Evolutionary conservation across 2,888 invertebrate genomes (phyloP), one percentile per base, ranked within the genome.

Genomic region (Lumbricus terrestris): DNA sequence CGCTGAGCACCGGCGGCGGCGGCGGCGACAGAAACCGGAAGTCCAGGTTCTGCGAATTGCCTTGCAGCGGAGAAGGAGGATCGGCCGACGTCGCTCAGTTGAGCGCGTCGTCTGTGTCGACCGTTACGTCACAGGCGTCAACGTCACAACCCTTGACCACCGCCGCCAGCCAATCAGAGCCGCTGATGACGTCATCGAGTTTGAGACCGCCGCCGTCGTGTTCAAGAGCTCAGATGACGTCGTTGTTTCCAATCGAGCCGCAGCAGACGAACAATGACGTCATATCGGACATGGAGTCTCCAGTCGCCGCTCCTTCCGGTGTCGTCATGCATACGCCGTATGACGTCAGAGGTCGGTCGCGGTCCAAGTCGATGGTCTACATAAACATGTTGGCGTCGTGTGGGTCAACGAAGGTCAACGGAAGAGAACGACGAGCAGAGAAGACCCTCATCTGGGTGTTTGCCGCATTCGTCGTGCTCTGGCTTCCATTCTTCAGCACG

Each of bases 361-460:
- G 89, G 23, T 89, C 90, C 8, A 89, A 89, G 83, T 91, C 91
- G 2, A 88, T 91, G 54, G 88, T 89, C 38, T 91, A 91, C 89
- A 88, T 92, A 23, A 82, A 90, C 34, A 92, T 92, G 91, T 89
- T 92, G 29, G 91, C 92, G 13, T 82, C 90, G 13, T n/a, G 89
- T 1, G 92, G 91, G 18, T 42, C 89, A 37, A 69, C 91, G 18
- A 92, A 92, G 42, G 37, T 91, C 1, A 92, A 92, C 90, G 91
- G 91, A 18, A 88, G 92, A 35, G 92, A 92, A 54, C 29, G 92
- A 29, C 89, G 92, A 23, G 92, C 92, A 1, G 92, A 92, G 91
- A 90, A 90, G 83, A 92, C 92, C 15, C 90, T 92, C 1, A 92
- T 92, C 20, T 92, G 92, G 92, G 92, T 92, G 20, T 92, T 92